Evolutionary conservation across 1,140 invertebrate genomes (phyloP), one percentile per base, ranked within the genome.

Genomic region (Aethina tumida): DNA sequence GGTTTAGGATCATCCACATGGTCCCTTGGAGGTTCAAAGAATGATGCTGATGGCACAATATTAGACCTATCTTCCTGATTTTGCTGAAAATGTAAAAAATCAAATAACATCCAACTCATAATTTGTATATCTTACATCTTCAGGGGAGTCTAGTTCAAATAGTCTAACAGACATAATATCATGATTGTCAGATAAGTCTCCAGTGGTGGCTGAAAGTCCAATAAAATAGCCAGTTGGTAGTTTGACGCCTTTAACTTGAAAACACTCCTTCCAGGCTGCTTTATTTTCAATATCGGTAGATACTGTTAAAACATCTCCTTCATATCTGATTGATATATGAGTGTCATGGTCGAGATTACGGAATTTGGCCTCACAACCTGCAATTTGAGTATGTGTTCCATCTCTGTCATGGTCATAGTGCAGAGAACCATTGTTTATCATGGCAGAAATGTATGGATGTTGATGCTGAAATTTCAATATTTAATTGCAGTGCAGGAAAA

Each of bases 321-420:
- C 85, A 59, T 99, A 99, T 57, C 85, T 72, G 35, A 99, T 83
- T 18, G 87, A 77, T 25, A 98, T 56, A 54, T 86, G 81, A 7
- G 95, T 95, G 50, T 97, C 92, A 53, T 92, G 76, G 36, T 93
- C 80, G 30, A 86, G 70, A 68, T 97, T 97, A 41, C 96, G 71
- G 59, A 98, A 91, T 58, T 94, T 90, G 1, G 88, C 84, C 65
- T 91, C 87, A 66, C 89, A 95, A 8, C 94, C 95, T 19, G 87
- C 83, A 5, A 99, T 57, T 63, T 97, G 88, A 1, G 95, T 98
- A 65, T 97, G 93, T 2, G 94, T 98, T 24, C 97, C 97, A 71
- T 99, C 97, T 18, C 84, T 66, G 62, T 99, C 96, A 64, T 99
- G 95, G 67, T 99, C 96, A 65, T 99, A 99, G 58, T 85, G 80